These are phyloP conservation scores for Conger conger DNA, from an alignment of 2,113 vertebrate genomes.

Conservation along the genomic window DNA sequence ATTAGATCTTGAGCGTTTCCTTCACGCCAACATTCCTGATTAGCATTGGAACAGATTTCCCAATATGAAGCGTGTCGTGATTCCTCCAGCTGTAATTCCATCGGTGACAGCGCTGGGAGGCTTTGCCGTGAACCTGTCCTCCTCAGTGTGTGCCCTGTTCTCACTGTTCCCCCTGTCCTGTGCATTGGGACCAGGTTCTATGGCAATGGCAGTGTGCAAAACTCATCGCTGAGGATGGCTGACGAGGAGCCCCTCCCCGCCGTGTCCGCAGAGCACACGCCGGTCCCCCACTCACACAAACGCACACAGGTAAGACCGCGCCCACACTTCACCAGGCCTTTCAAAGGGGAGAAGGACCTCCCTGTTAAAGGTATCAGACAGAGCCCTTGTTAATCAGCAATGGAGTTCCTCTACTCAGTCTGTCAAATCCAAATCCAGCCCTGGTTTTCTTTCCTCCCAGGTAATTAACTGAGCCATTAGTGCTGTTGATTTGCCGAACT, in stretches of 20 bases:
- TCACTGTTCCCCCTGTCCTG: background rate
- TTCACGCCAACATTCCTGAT: background rate
- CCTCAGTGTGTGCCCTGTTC: background rate
- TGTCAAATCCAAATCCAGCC: too few species aligned
- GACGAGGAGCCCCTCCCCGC: conserved; percentile 53
- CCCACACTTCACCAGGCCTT: too few species aligned
- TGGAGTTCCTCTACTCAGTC: too few species aligned
- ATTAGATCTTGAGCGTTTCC: background rate
- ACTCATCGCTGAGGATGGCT: conserved; percentile 45
- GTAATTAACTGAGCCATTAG: too few species aligned
- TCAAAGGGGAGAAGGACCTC: too few species aligned
- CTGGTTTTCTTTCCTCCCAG: too few species aligned
- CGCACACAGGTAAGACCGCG: conserved; percentile 35
- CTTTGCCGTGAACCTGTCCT: too few species aligned
- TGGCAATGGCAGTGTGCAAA: conserved; percentile 53
- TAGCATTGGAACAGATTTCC: background rate
- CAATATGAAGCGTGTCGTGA: background rate
- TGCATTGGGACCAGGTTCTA: conserved; percentile 48
- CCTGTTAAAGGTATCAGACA: too few species aligned
- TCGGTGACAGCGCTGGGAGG: too few species aligned
- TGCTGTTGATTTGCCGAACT: too few species aligned
- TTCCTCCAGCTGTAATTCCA: background rate
- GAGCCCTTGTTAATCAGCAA: too few species aligned
- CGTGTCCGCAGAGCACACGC: conserved; percentile 42
- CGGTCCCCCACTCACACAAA: conserved; percentile 30